Conservation (phyloP, 2,113 vertebrate genomes). For the Galbula dea region DNA sequence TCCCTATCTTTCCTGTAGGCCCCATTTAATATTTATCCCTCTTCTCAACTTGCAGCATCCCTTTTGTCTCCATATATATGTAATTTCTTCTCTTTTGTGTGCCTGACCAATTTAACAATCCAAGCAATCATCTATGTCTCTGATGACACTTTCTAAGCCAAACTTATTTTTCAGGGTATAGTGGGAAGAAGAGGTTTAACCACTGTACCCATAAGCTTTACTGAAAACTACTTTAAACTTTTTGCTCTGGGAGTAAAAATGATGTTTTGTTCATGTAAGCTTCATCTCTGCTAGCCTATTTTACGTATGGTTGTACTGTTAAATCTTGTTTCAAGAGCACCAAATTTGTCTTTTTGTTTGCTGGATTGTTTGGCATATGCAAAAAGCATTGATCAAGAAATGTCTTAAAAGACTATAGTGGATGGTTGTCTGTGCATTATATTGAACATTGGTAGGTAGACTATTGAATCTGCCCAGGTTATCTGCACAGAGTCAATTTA, state of each 20-base stretch:
- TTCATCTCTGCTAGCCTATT: not conserved
- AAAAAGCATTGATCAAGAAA: slow-evolving; percentile 8
- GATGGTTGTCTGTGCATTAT: not conserved
- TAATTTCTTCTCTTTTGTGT: not conserved
- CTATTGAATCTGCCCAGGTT: not conserved
- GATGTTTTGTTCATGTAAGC: not conserved
- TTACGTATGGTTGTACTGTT: not conserved
- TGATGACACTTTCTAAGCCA: not conserved
- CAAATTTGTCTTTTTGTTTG: slow-evolving; percentile 21
- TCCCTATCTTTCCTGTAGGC: no score
- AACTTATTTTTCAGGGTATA: not conserved
- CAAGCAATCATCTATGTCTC: not conserved
- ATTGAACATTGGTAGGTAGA: not conserved
- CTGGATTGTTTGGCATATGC: not conserved
- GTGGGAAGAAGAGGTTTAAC: not conserved
- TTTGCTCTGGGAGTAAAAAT: not conserved
- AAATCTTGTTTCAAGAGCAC: not conserved
- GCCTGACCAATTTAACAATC: not conserved
- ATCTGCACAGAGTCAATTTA: not conserved
- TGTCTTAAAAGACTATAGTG: not conserved
- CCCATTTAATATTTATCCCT: slow-evolving; percentile 2
- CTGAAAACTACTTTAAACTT: not conserved
- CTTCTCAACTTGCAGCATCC: not conserved
- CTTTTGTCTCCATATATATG: not conserved
- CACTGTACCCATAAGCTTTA: not conserved